Percentiles rank a stretch among this genome's conserved stretches.
phyloP scores from a whole-genome alignment of 2,888 invertebrate genomes.

The Ophion slaviceki region DNA sequence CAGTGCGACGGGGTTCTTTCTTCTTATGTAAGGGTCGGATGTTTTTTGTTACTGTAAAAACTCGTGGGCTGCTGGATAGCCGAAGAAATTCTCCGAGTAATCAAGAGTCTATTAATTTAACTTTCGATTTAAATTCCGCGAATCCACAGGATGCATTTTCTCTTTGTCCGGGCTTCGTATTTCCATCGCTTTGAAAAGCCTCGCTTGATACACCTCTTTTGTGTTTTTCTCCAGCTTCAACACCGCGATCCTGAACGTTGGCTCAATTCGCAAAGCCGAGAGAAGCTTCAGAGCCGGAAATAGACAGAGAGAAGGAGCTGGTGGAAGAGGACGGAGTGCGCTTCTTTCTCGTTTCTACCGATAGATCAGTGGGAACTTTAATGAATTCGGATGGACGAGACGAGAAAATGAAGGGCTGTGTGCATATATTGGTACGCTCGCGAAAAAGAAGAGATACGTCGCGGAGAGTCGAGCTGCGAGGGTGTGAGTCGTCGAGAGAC shows the following conservation, averaged over 20 bases:
- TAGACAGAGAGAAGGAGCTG: slow-evolving; percentile 21
- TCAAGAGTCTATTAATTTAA: slow-evolving; percentile 44
- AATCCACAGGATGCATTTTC: slow-evolving; percentile 8
- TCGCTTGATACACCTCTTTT: slow-evolving; percentile 29
- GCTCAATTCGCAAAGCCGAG: slow-evolving; percentile 3
- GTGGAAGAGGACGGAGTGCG: slow-evolving; percentile 41
- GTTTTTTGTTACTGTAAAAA: not conserved
- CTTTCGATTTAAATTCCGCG: slow-evolving; percentile 48
- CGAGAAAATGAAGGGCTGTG: slow-evolving; percentile 54
- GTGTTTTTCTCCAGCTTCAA: slow-evolving; percentile 11
- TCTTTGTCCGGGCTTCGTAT: slow-evolving; percentile 10
- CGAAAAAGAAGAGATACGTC: slow-evolving; percentile 17
- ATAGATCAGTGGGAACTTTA: slow-evolving; percentile 78
- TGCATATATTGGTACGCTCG: slow-evolving; percentile 7
- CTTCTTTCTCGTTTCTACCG: slow-evolving; percentile 63
- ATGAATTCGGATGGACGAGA: slow-evolving; percentile 80
- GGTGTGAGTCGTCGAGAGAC: slow-evolving; percentile 70
- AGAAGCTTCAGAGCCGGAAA: slow-evolving; percentile 15
- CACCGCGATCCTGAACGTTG: slow-evolving; percentile 35
- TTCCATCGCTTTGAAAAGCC: slow-evolving; percentile 58
- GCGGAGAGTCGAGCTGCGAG: slow-evolving; percentile 29
- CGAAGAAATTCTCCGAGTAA: slow-evolving; percentile 7
- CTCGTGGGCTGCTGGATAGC: not conserved
- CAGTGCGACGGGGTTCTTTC: not conserved
- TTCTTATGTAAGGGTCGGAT: not conserved